These are phyloP conservation scores for Tadarida brasiliensis DNA, from an alignment of 2,797 vertebrate genomes.

Conservation along the genomic window DNA sequence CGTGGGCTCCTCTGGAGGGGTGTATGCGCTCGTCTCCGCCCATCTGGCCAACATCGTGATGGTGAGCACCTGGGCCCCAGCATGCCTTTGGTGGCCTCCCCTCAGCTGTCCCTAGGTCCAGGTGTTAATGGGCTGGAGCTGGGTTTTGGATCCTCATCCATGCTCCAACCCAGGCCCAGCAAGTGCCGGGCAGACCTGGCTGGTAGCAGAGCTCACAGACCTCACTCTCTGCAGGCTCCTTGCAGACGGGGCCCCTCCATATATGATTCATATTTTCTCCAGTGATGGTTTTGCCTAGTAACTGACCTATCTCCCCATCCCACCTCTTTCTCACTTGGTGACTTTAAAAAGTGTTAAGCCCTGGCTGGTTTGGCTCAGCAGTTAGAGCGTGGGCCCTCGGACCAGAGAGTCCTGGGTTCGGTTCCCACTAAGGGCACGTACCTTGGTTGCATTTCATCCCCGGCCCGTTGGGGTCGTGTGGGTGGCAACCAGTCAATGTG, in stretches of 20 bases:
- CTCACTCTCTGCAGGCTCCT: not conserved
- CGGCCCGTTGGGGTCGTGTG: too few species aligned
- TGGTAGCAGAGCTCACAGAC: not conserved
- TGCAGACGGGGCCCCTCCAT: not conserved
- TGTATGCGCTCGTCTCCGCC: slow-evolving; percentile 98
- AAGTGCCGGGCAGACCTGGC: not conserved
- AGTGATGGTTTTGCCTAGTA: not conserved
- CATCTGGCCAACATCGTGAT: slow-evolving; percentile 99
- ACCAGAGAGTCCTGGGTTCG: too few species aligned
- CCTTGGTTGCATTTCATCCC: too few species aligned
- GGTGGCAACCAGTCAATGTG: too few species aligned
- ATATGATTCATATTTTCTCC: not conserved
- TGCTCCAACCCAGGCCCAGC: not conserved
- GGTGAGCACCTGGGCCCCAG: slow-evolving; percentile 88
- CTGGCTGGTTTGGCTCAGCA: too few species aligned
- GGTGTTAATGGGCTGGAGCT: not conserved
- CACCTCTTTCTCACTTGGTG: not conserved
- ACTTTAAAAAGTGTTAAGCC: slow-evolving; percentile 1
- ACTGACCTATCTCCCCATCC: not conserved
- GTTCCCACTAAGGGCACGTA: too few species aligned
- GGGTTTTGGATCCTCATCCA: not conserved
- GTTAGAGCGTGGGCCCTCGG: too few species aligned
- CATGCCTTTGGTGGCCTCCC: not conserved
- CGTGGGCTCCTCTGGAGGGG: slow-evolving; percentile 97
- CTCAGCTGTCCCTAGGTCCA: not conserved